Conservation (phyloP, 2,888 invertebrate genomes). For the Cosmia pyralina region DNA sequence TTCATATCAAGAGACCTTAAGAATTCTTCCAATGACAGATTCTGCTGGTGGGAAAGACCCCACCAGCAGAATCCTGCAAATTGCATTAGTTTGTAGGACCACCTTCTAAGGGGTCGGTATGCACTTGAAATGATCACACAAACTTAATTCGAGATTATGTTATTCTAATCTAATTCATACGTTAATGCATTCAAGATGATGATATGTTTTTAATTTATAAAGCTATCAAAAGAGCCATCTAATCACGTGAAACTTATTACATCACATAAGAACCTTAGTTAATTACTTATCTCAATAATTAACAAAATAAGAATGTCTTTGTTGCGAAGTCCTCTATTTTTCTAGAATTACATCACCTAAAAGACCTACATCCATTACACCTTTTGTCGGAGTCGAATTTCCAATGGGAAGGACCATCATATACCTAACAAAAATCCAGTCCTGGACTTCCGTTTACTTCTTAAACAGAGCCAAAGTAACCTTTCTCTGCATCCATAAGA, state of each 20-base stretch:
- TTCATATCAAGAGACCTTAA: no score
- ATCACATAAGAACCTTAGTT: background rate
- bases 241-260: slow-evolving; percentile 28
- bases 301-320: no score
- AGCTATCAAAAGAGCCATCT: slow-evolving; percentile 18
- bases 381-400: background rate
- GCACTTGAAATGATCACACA: background rate
- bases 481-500: background rate
- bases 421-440: background rate
- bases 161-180: slow-evolving; percentile 19
- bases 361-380: no score
- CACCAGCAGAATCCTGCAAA: no score
- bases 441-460: background rate
- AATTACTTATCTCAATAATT: background rate
- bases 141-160: background rate
- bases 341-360: background rate
- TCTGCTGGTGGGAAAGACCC: no score
- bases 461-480: background rate
- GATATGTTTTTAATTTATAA: slow-evolving; percentile 49
- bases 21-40: no score
- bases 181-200: slow-evolving; percentile 40
- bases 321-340: background rate
- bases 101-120: no score
- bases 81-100: no score
- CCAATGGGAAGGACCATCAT: background rate